These are phyloP conservation scores for Conus canariensis DNA, from an alignment of 2,888 invertebrate species.

Conservation along the genomic window DNA sequence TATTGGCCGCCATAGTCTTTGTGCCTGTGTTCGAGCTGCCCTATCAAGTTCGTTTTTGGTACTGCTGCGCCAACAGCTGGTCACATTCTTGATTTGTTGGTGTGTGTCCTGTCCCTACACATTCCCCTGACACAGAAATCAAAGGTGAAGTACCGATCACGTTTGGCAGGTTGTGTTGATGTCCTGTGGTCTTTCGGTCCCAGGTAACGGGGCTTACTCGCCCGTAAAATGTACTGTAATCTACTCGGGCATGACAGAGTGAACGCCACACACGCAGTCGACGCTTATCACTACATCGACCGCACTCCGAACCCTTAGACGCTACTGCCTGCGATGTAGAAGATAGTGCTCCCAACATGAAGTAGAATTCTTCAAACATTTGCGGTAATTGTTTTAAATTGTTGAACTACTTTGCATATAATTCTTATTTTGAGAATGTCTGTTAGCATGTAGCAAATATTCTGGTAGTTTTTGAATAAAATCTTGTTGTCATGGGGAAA, in stretches of 20 bases:
- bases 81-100: background rate
- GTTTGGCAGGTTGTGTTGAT: background rate
- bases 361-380: background rate
- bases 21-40: background rate
- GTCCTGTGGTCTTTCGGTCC: background rate
- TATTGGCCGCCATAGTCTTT: slow-evolving; percentile 37
- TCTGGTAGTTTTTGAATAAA: background rate
- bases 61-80: background rate
- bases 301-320: background rate
- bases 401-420: too few relatives aligned
- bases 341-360: background rate
- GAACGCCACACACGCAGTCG: background rate
- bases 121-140: background rate
- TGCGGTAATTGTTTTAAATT: too few relatives aligned
- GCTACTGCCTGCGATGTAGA: background rate
- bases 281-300: slow-evolving; percentile 13
- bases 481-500: slow-evolving; percentile 28
- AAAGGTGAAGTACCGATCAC: background rate
- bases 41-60: background rate
- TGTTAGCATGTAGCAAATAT: background rate
- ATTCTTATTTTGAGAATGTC: too few relatives aligned
- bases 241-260: slow-evolving; percentile 18
- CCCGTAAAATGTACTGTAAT: slow-evolving; percentile 10
- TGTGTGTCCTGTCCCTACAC: background rate
- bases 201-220: slow-evolving; percentile 35